These are phyloP conservation scores for Heptranchias perlo DNA, from an alignment of 2,113 vertebrate species.

Conservation along the genomic window DNA sequence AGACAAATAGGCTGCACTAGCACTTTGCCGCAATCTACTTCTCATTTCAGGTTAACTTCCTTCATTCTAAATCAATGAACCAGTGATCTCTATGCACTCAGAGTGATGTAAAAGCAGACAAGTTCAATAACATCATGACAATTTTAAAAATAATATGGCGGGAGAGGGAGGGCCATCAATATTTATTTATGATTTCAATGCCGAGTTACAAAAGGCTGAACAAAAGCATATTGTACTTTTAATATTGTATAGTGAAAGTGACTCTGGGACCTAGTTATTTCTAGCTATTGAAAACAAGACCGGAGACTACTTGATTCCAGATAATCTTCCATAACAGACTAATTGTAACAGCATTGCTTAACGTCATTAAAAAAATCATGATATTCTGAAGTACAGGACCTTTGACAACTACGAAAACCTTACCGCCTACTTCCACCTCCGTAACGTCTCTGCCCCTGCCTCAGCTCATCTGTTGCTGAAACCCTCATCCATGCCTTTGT, in stretches of 20 bases:
- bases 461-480: no score
- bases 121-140: conserved; percentile 17
- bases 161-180: background rate
- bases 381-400: background rate
- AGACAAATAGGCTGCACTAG: background rate
- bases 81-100: conserved; percentile 17
- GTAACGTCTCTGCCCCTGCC: no score
- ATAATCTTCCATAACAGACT: background rate
- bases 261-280: background rate
- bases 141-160: conserved; percentile 18
- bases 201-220: background rate
- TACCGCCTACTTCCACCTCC: no score
- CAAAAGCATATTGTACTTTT: conserved; percentile 8
- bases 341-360: background rate
- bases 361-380: background rate
- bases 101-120: background rate
- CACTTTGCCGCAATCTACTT: background rate
- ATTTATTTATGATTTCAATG: background rate
- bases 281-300: background rate
- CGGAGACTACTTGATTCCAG: background rate
- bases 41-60: conserved; percentile 15
- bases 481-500: no score
- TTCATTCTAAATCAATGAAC: conserved; percentile 24
- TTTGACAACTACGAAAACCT: background rate
- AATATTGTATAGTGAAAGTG: background rate